These are phyloP conservation scores for Tragelaphus eurycerus DNA, from an alignment of 2,797 vertebrate genomes.

Conservation along the genomic window DNA sequence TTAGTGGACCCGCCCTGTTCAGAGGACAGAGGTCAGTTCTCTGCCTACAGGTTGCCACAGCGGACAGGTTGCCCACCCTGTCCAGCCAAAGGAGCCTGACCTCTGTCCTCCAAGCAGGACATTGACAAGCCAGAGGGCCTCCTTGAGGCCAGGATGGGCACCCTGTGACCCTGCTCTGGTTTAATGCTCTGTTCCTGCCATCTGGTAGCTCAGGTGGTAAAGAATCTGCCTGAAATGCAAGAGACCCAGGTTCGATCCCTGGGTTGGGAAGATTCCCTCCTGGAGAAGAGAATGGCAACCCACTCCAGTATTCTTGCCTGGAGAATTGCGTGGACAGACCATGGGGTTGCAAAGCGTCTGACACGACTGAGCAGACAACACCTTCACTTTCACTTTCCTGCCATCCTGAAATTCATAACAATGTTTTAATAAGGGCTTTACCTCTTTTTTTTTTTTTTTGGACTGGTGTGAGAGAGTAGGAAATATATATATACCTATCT, in stretches of 20 bases:
- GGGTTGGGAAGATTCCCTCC: neutral
- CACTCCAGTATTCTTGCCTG: neutral
- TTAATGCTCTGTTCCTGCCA: neutral
- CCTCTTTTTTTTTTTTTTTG: neutral
- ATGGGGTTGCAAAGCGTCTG: neutral
- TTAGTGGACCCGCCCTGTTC: neutral
- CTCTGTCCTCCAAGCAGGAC: neutral
- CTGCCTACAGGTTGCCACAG: neutral
- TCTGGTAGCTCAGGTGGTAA: neutral
- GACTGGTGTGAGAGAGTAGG: neutral
- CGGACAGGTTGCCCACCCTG: accelerated
- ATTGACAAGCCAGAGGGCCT: neutral
- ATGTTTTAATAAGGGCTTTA: neutral
- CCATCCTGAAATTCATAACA: neutral
- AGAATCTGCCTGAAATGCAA: neutral
- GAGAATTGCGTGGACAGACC: neutral
- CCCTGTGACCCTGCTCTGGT: neutral
- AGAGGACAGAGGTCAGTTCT: neutral
- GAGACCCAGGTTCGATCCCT: neutral
- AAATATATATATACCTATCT: neutral
- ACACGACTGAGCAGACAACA: neutral
- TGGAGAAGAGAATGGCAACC: neutral
- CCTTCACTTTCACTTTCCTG: neutral
- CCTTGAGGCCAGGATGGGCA: neutral
- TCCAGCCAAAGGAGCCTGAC: too few relatives aligned